Base-by-base conservation (phyloP, 2,797 vertebrate species). In the Acipenser oxyrinchus region DNA sequence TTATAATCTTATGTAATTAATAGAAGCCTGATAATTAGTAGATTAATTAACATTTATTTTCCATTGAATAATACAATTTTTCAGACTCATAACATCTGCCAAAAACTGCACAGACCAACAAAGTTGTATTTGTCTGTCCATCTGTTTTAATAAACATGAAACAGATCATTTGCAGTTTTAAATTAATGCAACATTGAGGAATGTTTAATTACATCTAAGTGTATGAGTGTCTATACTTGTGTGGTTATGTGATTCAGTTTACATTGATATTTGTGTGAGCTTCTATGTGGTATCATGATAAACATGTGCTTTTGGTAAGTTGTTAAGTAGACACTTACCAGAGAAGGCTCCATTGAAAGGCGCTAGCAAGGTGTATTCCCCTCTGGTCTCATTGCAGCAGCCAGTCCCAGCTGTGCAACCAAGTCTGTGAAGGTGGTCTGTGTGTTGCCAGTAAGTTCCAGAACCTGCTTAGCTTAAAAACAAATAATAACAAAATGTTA, bases 311-410 rank as follows among this genome's bases (percentile, higher is more conserved):
- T 18, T 18, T 18, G 15, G 10, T 9, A 60, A 49, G 49, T 50
- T 23, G 49, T 50, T 23, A 10, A 48, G 4, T 10, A 50, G 7
- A 23, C 68, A 84, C 94, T 71, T 82, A 99, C 96, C 93, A 68
- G 65, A 93, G 79, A 99, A 99, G 59, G 83, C 96, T 8, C 59
- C 50, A 64, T 99, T 96, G 68, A 92, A 37, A 8, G 95, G 96
- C 66, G 90, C 96, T 78, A 99, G 78, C n/a, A 99, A 79, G 10
- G 97, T 99, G 74, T 98, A 98, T 48, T 95, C 92, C 2, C 78
- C 3, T 89, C 86, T 63, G 91, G 79, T 61, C 72, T 90, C 82
- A 99, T 87, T 71, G 80, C 73, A 3, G 87, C 81, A 23, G 90
- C 74, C 71, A 99, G 72, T 49, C 95, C 97, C 70, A 98, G 67